phyloP scores from a whole-genome alignment of 2,797 vertebrate genomes.

The Nannoperca obscura region DNA sequence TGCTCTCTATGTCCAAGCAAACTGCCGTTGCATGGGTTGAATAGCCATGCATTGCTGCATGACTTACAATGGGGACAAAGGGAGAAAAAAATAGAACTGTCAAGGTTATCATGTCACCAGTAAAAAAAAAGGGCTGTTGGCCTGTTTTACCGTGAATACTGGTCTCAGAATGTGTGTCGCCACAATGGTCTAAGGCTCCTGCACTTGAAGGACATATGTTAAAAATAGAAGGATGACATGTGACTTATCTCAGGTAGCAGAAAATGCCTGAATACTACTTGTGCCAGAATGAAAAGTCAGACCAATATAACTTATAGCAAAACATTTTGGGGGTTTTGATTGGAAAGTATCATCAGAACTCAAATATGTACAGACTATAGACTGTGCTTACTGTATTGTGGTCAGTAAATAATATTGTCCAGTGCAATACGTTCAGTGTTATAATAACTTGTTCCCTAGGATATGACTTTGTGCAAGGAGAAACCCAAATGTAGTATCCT shows the following conservation, averaged over 20 bases:
- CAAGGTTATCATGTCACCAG: constrained; percentile 63
- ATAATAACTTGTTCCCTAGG: constrained; percentile 47
- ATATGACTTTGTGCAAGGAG: constrained; percentile 70
- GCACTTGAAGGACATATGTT: constrained; percentile 52
- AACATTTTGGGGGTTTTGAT: neutral
- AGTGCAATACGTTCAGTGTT: constrained; percentile 15
- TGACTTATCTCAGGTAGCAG: constrained; percentile 17
- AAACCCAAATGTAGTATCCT: constrained; percentile 50
- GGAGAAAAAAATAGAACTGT: constrained; percentile 61
- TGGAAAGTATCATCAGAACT: neutral
- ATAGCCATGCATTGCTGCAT: constrained; percentile 40
- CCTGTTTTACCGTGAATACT: constrained; percentile 54
- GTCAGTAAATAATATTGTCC: constrained; percentile 17
- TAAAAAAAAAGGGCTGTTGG: constrained; percentile 29
- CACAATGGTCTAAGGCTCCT: constrained; percentile 29
- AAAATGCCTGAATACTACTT: neutral
- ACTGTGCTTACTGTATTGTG: constrained; percentile 1
- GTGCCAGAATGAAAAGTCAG: constrained; percentile 17
- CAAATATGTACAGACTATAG: neutral
- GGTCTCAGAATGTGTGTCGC: constrained; percentile 59
- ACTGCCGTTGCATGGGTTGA: constrained; percentile 24
- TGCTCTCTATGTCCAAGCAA: constrained; percentile 30
- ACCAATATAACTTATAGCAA: neutral
- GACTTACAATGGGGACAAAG: constrained; percentile 51
- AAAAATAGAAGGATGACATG: constrained; percentile 55